Conservation (phyloP, 2,113 vertebrate genomes). For the Arenaria interpres region DNA sequence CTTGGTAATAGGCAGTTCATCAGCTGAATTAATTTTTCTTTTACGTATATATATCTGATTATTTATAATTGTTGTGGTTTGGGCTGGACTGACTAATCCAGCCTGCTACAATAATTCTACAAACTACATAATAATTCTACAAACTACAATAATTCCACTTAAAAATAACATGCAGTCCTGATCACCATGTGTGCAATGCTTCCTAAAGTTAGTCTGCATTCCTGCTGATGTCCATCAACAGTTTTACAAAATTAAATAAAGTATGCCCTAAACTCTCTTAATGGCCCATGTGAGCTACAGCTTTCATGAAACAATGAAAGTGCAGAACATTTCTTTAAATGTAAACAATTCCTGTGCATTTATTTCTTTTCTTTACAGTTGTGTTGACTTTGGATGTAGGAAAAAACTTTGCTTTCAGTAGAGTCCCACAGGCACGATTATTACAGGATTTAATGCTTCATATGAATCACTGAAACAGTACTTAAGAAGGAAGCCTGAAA, state of each 20-base stretch:
- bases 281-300: background rate
- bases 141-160: background rate
- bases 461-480: background rate
- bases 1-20: background rate
- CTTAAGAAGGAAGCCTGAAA: slow-evolving; percentile 19
- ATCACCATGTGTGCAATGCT: background rate
- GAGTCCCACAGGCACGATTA: background rate
- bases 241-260: background rate
- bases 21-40: background rate
- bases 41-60: background rate
- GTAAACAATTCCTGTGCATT: background rate
- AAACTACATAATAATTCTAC: too few relatives aligned
- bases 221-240: background rate
- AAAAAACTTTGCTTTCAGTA: slow-evolving; percentile 22
- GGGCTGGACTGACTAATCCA: background rate
- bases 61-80: background rate
- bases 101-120: too few relatives aligned
- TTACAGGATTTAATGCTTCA: background rate
- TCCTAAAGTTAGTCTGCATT: background rate
- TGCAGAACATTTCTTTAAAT: background rate
- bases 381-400: background rate
- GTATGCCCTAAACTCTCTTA: background rate
- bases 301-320: background rate
- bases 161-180: background rate
- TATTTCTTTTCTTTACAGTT: background rate